Evolutionary conservation across 2,113 vertebrate genomes (phyloP).

Genomic region (Ctenomys sociabilis): DNA sequence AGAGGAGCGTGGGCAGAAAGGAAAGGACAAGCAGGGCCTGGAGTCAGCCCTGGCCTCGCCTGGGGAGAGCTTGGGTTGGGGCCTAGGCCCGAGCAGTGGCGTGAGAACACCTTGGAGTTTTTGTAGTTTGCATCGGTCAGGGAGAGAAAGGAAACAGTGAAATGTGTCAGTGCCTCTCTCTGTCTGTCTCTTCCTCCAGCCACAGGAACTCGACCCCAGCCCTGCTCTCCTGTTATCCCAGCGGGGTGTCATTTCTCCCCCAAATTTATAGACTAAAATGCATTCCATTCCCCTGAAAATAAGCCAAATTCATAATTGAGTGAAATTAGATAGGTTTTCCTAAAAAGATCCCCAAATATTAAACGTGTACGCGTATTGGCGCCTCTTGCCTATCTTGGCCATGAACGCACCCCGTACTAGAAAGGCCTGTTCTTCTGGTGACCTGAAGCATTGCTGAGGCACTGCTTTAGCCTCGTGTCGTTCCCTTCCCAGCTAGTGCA

Average conservation of each 20-base stretch:
- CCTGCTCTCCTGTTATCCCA: not conserved
- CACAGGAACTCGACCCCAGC: not conserved
- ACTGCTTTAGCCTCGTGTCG: not conserved
- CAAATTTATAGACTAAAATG: constrained; percentile 40
- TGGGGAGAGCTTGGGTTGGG: not conserved
- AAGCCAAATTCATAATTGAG: not conserved
- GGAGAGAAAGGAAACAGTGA: not conserved
- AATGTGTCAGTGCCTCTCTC: not conserved
- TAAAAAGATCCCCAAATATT: not conserved
- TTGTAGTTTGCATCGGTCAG: not conserved
- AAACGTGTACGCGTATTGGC: not conserved
- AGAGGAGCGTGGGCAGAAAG: constrained; percentile 7
- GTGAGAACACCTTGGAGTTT: not conserved
- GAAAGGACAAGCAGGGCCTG: not conserved
- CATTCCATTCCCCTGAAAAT: constrained; percentile 70
- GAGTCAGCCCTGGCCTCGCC: not conserved
- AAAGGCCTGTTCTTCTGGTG: not conserved
- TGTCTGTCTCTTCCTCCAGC: not conserved
- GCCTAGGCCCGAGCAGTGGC: not conserved
- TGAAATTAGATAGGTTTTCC: not conserved
- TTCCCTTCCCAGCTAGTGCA: not conserved
- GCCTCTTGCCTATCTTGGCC: not conserved
- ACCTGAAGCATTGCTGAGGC: not conserved
- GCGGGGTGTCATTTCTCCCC: not conserved
- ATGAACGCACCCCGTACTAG: not conserved